A percentile compares a stretch with the other conserved stretches of the same genome.
phyloP scores from a whole-genome alignment of 2,888 invertebrate genomes.

The Sialis lutaria region DNA sequence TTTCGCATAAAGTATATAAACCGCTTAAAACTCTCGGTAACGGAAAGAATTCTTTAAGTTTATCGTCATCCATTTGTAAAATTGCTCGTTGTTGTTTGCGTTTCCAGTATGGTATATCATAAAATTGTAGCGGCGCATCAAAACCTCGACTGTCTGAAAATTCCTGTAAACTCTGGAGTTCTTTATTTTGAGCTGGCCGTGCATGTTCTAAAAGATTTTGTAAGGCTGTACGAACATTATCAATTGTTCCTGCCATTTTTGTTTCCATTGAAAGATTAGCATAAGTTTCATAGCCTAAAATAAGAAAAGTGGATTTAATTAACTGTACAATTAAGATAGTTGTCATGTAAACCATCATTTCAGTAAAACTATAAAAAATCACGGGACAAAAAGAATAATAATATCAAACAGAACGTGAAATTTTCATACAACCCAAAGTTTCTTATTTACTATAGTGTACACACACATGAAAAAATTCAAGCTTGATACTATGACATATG shows the following conservation, averaged over 20 bases:
- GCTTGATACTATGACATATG: no score
- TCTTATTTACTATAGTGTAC: no score
- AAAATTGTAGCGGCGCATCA: conserved; percentile 44
- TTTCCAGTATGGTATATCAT: conserved; percentile 81
- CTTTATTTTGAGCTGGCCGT: conserved; percentile 54
- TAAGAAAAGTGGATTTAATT: conserved; percentile 22
- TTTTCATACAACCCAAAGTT: no score
- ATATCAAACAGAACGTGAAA: not conserved
- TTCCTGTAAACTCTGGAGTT: conserved; percentile 48
- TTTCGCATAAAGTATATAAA: conserved; percentile 56
- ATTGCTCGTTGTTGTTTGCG: conserved; percentile 51
- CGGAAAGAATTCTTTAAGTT: conserved; percentile 67
- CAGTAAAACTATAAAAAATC: conserved; percentile 19
- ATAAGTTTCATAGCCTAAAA: conserved; percentile 52
- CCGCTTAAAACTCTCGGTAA: conserved; percentile 62
- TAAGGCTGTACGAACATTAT: conserved; percentile 54
- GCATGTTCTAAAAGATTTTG: conserved; percentile 48
- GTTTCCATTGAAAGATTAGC: conserved; percentile 85
- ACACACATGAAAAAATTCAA: no score
- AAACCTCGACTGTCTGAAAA: conserved; percentile 63
- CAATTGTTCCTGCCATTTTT: conserved; percentile 73
- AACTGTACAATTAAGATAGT: conserved; percentile 12
- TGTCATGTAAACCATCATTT: conserved; percentile 28
- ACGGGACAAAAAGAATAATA: conserved; percentile 11
- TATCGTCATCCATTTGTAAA: conserved; percentile 51